phyloP scores from a whole-genome alignment of 2,113 vertebrate genomes.

The Hyperoodon ampullatus region DNA sequence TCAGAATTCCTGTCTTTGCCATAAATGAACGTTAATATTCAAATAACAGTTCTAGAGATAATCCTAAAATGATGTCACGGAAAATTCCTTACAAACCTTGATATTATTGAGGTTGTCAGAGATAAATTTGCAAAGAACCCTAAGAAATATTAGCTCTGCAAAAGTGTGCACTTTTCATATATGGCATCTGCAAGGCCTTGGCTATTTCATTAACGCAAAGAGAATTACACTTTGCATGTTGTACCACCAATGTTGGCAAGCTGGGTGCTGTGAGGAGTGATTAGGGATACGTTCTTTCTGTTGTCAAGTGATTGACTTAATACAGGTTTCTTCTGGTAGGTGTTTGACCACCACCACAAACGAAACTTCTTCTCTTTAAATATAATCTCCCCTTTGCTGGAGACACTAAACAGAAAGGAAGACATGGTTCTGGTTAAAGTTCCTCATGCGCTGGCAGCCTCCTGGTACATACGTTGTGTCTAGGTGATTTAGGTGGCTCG shows the following conservation, averaged over 20 bases:
- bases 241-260: rapidly evolving
- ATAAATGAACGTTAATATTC: neutral
- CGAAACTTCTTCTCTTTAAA: neutral
- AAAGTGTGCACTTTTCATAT: neutral
- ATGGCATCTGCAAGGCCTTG: neutral
- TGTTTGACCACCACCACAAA: neutral
- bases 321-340: neutral
- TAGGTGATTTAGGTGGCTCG: rapidly evolving
- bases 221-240: rapidly evolving
- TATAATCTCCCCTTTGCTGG: neutral
- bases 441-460: rapidly evolving
- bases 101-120: neutral
- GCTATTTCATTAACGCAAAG: neutral
- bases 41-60: neutral
- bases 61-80: neutral
- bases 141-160: neutral
- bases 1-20: neutral
- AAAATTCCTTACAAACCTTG: neutral
- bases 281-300: neutral
- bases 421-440: neutral
- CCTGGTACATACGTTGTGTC: rapidly evolving
- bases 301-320: neutral
- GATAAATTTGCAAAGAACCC: neutral
- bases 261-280: neutral
- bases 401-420: neutral